phyloP scores from a whole-genome alignment of 2,113 vertebrate genomes.

The Chionodraco myersi region DNA sequence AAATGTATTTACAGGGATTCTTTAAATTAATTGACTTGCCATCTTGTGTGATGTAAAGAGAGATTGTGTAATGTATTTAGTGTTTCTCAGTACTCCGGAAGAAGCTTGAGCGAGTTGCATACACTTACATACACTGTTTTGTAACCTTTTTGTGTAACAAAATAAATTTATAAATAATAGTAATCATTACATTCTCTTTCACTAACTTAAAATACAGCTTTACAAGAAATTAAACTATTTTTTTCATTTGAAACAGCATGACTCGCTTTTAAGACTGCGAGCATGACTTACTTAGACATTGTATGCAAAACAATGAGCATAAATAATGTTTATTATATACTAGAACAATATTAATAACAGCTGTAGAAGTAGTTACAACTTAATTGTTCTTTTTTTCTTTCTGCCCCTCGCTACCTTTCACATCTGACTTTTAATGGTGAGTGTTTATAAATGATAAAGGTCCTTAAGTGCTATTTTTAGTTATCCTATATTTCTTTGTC shows the following conservation, averaged over 20 bases:
- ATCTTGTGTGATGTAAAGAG: background rate
- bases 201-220: background rate
- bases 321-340: background rate
- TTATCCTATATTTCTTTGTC: background rate
- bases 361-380: background rate
- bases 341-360: background rate
- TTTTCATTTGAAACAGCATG: background rate
- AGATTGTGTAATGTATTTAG: too few relatives aligned
- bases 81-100: too few relatives aligned
- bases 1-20: too few relatives aligned
- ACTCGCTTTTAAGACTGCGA: too few relatives aligned
- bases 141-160: too few relatives aligned
- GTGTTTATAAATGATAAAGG: slow-evolving; percentile 31
- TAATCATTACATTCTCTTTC: too few relatives aligned
- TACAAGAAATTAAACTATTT: background rate
- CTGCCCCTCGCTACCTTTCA: background rate
- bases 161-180: too few relatives aligned
- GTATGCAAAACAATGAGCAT: background rate
- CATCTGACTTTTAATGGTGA: slow-evolving; percentile 63
- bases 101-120: too few relatives aligned
- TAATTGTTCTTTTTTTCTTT: background rate
- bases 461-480: background rate
- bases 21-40: background rate
- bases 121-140: too few relatives aligned
- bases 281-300: too few relatives aligned